A percentile compares a stretch with the other conserved stretches of the same genome.
These are phyloP conservation scores for Styela clava DNA, from an alignment of 23 tunicate species.

Conservation along the genomic window DNA sequence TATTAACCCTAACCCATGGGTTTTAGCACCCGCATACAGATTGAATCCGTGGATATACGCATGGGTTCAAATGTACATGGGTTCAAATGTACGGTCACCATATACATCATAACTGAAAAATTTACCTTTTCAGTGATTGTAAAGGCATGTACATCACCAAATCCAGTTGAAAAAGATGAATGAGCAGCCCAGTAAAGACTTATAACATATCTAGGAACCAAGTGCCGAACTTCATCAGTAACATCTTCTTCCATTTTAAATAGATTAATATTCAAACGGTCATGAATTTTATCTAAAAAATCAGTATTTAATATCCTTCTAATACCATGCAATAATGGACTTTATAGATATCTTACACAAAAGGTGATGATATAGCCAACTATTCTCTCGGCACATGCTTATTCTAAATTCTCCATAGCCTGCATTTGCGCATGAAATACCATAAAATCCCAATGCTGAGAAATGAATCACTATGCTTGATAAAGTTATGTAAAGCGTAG, in stretches of 20 bases:
- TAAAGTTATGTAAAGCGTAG: constrained; percentile 50
- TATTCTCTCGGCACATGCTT: constrained; percentile 43
- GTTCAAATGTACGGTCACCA: background rate
- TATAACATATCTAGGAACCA: constrained; percentile 63
- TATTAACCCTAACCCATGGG: background rate
- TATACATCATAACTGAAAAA: background rate
- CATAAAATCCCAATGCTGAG: constrained; percentile 84
- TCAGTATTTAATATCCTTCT: background rate
- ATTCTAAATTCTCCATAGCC: constrained; percentile 47
- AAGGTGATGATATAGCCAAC: constrained; percentile 43
- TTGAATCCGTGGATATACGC: no score
- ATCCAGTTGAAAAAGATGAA: constrained; percentile 82
- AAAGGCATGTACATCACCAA: constrained; percentile 78
- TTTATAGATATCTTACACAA: background rate
- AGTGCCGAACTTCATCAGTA: constrained; percentile 46
- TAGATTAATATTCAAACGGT: background rate
- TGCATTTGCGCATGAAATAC: constrained; percentile 56
- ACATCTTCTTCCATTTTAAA: background rate
- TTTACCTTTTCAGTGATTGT: constrained; percentile 59
- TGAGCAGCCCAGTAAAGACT: constrained; percentile 92
- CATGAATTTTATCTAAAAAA: background rate
- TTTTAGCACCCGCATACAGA: background rate
- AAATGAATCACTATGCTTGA: constrained; percentile 57
- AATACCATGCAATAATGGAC: background rate
- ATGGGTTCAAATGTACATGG: no score